Base-by-base conservation (phyloP, 92 coral and sea anemone genomes). In the Umimayanthus kanabou region DNA sequence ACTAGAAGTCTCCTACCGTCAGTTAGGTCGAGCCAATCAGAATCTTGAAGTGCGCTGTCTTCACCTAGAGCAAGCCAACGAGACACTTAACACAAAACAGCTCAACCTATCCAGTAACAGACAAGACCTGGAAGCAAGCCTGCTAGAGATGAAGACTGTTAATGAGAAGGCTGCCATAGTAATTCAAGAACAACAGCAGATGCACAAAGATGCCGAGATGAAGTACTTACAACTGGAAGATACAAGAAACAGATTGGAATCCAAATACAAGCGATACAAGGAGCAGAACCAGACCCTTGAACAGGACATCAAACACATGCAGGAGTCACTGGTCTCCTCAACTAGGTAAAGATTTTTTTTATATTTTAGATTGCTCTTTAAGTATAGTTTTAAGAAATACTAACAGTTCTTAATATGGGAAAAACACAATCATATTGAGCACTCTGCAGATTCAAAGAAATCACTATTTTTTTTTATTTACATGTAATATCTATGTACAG, bases 1-100 rank as follows among this genome's bases (percentile, higher is more conserved):
- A 42, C 93, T 95, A 9, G 96, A 95, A 65, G 87, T 72, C 23
- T 43, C 89, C 30, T 95, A 93, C 39, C 88, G 89, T 37, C 96
- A 91, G 81, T 69, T 93, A 71, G 81, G 93, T 22, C 92, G 94
- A 65, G 72, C 93, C 20, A 95, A 95, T 85, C 96, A 95, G 87
- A 89, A 89, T 26, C 87, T 95, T 50, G 98, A 95, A 70, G 91
- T 93, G 83, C 92, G 94, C 70, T 95, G 96, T 47, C 78, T 93
- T 29, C 90, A 91, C 61, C 88, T 95, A 16, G 94, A 93, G 75
- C 93, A 95, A 55, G 89, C 93, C 0, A 73, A 87, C 11, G 92
- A 95, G 73, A 67, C 85, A 6, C 71, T 73, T 14, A 95, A 84
- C 45, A 80, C 73, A 10, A 91, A 92, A 80, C 89, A 82, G 30